Evolutionary conservation across 2,888 invertebrate species (phyloP).

Genomic region (Sepioteuthis lessoniana): DNA sequence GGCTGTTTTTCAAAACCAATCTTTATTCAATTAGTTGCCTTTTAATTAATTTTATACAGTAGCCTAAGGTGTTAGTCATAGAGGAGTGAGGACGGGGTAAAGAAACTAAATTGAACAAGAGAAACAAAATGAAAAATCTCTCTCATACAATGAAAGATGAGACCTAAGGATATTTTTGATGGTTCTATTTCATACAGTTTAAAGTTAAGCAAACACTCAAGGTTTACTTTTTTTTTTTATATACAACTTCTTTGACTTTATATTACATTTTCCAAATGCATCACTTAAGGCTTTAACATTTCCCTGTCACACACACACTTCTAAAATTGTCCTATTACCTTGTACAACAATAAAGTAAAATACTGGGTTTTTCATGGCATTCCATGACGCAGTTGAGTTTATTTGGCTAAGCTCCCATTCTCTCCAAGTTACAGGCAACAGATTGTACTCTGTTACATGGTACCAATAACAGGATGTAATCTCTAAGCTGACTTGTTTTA

Average conservation of each 20-base stretch:
- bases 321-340: too few relatives aligned
- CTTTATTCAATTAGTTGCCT: constrained; percentile 20
- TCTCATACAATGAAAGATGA: background rate
- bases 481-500: background rate
- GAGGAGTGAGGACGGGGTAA: background rate
- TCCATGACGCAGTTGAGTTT: too few relatives aligned
- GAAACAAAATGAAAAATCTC: background rate
- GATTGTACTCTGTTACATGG: background rate
- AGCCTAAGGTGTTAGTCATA: background rate
- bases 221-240: background rate
- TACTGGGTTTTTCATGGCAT: background rate
- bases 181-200: background rate
- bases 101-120: background rate
- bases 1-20: constrained; percentile 23
- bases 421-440: background rate
- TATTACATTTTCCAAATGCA: too few relatives aligned
- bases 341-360: background rate
- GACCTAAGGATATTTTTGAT: background rate
- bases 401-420: too few relatives aligned
- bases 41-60: background rate
- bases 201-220: background rate
- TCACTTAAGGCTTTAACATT: too few relatives aligned
- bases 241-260: too few relatives aligned
- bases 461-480: background rate
- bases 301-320: too few relatives aligned